Base-by-base conservation (phyloP, 1,140 invertebrate genomes). In the Zelostemma sp. region DNA sequence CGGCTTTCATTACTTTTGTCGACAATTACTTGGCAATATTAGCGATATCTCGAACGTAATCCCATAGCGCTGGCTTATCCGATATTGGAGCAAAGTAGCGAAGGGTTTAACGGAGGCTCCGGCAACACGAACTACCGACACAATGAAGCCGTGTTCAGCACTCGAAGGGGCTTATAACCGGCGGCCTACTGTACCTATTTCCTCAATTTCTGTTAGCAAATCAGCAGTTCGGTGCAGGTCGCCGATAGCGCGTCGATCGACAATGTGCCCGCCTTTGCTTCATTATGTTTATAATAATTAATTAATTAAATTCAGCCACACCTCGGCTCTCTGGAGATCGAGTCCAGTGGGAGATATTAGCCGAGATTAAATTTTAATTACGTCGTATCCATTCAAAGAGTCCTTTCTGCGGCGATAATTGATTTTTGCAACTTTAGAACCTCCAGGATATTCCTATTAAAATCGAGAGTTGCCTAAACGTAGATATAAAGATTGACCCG, bases 271-370 rank as follows among this genome's bases (percentile, higher is more conserved):
- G 70, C 69, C 65, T 73, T 64, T 54, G 74, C 76, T 80, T 77
- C 78, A 81, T 81, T 80, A 79, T 67, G 78, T 72, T 77, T 77
- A 80, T 79, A 80, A 77, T 81, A 81, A 81, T 80, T 80, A 81
- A 80, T 80, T 81, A 81, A 81, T 80, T 80, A 80, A 80, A 80
- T 76, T 80, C 62, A 68, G 43, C 48, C 33, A 15, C 48, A 9
- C 3, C 49, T 18, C 31, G 19, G 17, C 33, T 35, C 50, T 55
- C 62, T 41, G 35, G 62, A 71, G 68, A 71, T 71, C 55, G 66
- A 63, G 62, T 59, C 63, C 50, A 46, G 59, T 54, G 57, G 53
- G 68, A 66, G 68, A 71, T 71, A 71, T 66, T 71, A 66, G 68
- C 62, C 62, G 63, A 71, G 68, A 71, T 71, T 71, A 71, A 71